A percentile compares a stretch with the other conserved stretches of the same genome.
Conservation (phyloP, 2,888 invertebrate genomes). For the Apamea epomidion region DNA sequence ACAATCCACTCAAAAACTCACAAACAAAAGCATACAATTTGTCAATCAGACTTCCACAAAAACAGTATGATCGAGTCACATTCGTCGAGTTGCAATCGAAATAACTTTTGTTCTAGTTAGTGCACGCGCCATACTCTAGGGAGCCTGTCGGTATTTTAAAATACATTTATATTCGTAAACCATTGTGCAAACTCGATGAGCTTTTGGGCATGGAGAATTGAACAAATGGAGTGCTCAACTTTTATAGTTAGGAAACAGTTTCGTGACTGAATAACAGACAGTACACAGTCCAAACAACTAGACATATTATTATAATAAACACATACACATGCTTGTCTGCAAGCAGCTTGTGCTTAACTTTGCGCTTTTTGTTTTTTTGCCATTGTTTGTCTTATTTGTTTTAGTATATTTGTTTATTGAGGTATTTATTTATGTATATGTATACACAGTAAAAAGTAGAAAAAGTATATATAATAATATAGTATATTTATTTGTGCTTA, state of each 20-base stretch:
- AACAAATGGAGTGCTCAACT: slow-evolving; percentile 1
- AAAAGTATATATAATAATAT: no score
- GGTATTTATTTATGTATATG: no score
- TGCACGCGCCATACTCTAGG: slow-evolving; percentile 16
- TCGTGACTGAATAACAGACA: not conserved
- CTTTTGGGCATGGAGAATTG: slow-evolving; percentile 2
- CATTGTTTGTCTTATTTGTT: not conserved
- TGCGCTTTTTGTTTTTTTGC: no score
- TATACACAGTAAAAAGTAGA: no score
- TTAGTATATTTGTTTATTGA: no score
- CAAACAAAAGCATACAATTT: slow-evolving; percentile 16
- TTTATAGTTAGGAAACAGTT: not conserved
- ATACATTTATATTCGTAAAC: slow-evolving; percentile 29
- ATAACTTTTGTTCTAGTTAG: slow-evolving; percentile 45
- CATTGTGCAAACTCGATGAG: slow-evolving; percentile 24
- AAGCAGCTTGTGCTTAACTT: not conserved
- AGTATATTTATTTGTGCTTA: no score
- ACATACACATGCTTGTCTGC: not conserved
- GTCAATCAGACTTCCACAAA: slow-evolving; percentile 19
- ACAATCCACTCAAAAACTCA: not conserved
- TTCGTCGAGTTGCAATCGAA: slow-evolving; percentile 27
- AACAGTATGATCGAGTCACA: slow-evolving; percentile 14
- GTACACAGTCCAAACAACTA: not conserved
- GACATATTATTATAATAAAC: not conserved
- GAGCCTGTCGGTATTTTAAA: slow-evolving; percentile 30